Evolutionary conservation across 2,797 vertebrate genomes (phyloP).

Genomic region (Pterois miles): DNA sequence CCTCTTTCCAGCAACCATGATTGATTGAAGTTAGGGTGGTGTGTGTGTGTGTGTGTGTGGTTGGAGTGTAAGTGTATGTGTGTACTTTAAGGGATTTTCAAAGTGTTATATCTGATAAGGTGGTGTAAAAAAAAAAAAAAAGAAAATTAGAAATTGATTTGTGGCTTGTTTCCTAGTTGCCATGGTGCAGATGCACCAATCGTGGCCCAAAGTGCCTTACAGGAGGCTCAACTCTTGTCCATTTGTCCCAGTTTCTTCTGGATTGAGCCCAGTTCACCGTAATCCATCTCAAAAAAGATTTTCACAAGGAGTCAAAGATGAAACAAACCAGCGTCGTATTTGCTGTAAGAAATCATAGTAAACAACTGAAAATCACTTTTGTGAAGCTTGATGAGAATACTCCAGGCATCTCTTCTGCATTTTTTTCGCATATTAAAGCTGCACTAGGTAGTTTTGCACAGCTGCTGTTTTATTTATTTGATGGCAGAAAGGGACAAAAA

Average conservation of each 20-base stretch:
- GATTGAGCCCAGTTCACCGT: neutral
- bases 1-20: slow-evolving; percentile 24
- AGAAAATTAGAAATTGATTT: slow-evolving; percentile 39
- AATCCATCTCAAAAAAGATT: slow-evolving; percentile 2
- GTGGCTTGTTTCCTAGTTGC: slow-evolving; percentile 60
- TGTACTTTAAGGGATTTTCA: slow-evolving; percentile 38
- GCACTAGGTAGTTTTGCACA: slow-evolving; percentile 21
- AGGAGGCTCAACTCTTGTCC: slow-evolving; percentile 8
- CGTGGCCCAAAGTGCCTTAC: slow-evolving; percentile 53
- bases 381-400: neutral
- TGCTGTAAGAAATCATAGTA: slow-evolving; percentile 8
- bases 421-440: slow-evolving; percentile 24
- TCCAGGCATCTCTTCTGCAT: neutral
- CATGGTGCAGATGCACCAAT: slow-evolving; percentile 26
- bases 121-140: neutral
- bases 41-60: neutral
- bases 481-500: no score
- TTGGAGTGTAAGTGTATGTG: neutral
- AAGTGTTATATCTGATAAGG: slow-evolving; percentile 60
- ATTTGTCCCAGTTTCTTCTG: slow-evolving; percentile 26
- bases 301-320: neutral
- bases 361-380: slow-evolving; percentile 11
- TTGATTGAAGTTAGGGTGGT: slow-evolving; percentile 2
- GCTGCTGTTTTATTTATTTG: neutral
- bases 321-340: slow-evolving; percentile 16